Evolutionary conservation across 2,888 invertebrate genomes (phyloP).

Genomic region (Ditylenchus weischeri): DNA sequence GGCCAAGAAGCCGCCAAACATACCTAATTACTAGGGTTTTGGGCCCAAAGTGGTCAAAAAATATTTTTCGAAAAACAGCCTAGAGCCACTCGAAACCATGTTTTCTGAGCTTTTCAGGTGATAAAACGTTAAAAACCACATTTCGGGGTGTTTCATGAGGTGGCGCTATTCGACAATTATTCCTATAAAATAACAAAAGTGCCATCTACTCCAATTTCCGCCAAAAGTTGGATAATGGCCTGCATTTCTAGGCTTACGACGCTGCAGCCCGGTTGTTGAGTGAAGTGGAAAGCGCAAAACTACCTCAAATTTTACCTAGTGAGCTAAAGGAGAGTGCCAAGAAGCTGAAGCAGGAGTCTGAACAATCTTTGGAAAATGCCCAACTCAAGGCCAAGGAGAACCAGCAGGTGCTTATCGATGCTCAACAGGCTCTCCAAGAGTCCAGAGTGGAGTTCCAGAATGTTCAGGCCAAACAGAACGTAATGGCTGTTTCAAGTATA

Average conservation of each 20-base stretch:
- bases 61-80: no score
- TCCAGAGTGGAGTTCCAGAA: constrained; percentile 62
- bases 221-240: no score
- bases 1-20: no score
- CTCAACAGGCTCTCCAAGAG: constrained; percentile 67
- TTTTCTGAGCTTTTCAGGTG: no score
- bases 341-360: constrained; percentile 25
- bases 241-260: constrained; percentile 19
- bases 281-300: constrained; percentile 37
- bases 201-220: no score
- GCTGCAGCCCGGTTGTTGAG: constrained; percentile 37
- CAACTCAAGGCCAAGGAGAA: constrained; percentile 33
- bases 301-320: constrained; percentile 39
- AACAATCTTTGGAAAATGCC: constrained; percentile 30
- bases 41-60: no score
- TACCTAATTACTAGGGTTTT: no score
- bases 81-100: no score
- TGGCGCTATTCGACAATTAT: no score
- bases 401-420: constrained; percentile 44
- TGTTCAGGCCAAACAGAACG: constrained; percentile 70
- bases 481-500: neutral
- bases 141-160: no score
- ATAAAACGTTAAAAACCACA: no score
- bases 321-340: constrained; percentile 31
- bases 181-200: no score